These are phyloP conservation scores for Sarcophilus harrisii DNA, from an alignment of 2,797 vertebrate genomes.

Conservation along the genomic window DNA sequence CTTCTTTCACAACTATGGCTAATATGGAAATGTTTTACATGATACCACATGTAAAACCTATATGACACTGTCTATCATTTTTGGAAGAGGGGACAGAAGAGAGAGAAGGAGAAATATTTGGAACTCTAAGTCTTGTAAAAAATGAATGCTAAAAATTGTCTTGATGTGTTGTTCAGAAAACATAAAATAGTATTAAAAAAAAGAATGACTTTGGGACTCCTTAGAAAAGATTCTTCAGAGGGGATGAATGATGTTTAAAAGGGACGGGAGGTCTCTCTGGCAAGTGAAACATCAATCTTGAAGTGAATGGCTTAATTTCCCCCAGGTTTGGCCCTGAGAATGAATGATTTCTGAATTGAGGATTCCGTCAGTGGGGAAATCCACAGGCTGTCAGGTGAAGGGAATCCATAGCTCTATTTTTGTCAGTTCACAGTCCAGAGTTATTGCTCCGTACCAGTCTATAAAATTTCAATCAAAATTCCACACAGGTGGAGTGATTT, in stretches of 20 bases:
- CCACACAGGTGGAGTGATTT: slow-evolving; percentile 8
- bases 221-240: neutral
- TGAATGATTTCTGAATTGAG: neutral
- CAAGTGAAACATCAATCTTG: slow-evolving; percentile 11
- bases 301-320: slow-evolving; percentile 35
- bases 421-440: slow-evolving; percentile 24
- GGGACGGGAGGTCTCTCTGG: neutral
- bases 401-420: slow-evolving; percentile 43
- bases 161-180: neutral
- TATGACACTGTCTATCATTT: neutral
- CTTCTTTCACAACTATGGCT: neutral
- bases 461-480: slow-evolving; percentile 40
- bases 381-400: slow-evolving; percentile 3
- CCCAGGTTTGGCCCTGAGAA: slow-evolving; percentile 9
- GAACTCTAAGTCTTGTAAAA: neutral
- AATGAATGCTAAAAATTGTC: neutral
- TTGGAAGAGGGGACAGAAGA: neutral
- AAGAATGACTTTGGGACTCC: neutral
- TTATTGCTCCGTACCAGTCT: neutral
- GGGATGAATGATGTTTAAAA: slow-evolving; percentile 15
- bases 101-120: neutral
- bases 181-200: slow-evolving; percentile 15
- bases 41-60: neutral
- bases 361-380: slow-evolving; percentile 11
- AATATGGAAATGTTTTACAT: neutral